These are phyloP conservation scores for Anguilla japonica DNA, from an alignment of 2,113 vertebrate species.

Conservation along the genomic window DNA sequence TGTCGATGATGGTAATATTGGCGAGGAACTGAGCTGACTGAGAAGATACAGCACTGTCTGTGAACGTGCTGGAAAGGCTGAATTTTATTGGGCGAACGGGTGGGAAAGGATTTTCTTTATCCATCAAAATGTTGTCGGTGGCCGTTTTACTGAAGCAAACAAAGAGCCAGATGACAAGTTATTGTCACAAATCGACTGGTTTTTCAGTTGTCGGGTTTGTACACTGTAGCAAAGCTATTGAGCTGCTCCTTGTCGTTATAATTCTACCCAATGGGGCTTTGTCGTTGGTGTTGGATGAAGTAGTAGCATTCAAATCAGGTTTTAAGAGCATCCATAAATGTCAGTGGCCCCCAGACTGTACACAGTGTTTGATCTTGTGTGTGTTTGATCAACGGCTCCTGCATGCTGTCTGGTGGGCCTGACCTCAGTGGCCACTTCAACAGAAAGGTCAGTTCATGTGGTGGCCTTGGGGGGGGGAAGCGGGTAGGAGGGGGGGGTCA, in stretches of 20 bases:
- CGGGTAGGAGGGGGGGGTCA: background rate
- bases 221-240: background rate
- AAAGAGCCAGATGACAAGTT: background rate
- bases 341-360: background rate
- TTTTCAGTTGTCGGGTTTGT: background rate
- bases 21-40: too few species aligned
- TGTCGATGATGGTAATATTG: background rate
- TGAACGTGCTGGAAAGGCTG: too few species aligned
- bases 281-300: background rate
- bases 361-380: background rate
- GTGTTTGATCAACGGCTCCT: background rate
- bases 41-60: background rate
- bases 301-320: background rate
- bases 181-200: too few species aligned
- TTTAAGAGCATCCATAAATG: background rate
- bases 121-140: background rate
- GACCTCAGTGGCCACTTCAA: background rate
- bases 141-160: background rate
- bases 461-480: too few species aligned
- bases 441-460: background rate
- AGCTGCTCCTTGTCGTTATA: background rate
- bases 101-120: background rate
- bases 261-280: background rate
- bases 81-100: too few species aligned
- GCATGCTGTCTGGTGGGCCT: background rate